Evolutionary conservation across 2,888 invertebrate species (phyloP).

Genomic region (Tethea ocularis): DNA sequence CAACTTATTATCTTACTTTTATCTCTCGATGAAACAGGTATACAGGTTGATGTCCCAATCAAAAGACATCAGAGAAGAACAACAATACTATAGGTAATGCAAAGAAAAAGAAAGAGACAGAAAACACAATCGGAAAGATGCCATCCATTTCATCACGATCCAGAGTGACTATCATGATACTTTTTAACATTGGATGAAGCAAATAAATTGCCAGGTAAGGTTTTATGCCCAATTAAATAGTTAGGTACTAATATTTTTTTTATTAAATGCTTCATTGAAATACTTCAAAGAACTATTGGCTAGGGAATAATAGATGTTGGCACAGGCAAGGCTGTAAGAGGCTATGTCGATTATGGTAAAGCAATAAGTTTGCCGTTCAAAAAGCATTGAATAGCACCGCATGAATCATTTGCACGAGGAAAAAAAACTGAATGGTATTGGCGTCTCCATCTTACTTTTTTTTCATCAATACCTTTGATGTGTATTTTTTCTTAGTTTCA

Average conservation of each 20-base stretch:
- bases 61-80: slow-evolving; percentile 46
- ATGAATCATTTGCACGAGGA: slow-evolving; percentile 12
- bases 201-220: slow-evolving; percentile 20
- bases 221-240: slow-evolving; percentile 35
- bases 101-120: slow-evolving; percentile 38
- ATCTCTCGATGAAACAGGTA: slow-evolving; percentile 37
- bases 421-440: slow-evolving; percentile 4
- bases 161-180: slow-evolving; percentile 37
- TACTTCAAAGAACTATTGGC: slow-evolving; percentile 11
- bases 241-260: slow-evolving; percentile 29
- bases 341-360: background rate
- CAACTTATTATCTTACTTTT: background rate
- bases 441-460: background rate
- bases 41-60: slow-evolving; percentile 65
- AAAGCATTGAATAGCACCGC: slow-evolving; percentile 16
- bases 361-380: slow-evolving; percentile 7
- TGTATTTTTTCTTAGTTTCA: background rate
- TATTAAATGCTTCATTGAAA: slow-evolving; percentile 10
- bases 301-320: slow-evolving; percentile 20
- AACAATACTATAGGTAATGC: slow-evolving; percentile 23
- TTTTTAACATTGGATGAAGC: slow-evolving; percentile 9
- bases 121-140: slow-evolving; percentile 30
- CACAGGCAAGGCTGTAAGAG: slow-evolving; percentile 3
- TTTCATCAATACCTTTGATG: background rate
- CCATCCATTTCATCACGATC: slow-evolving; percentile 46